Evolutionary conservation across 2,888 invertebrate species (phyloP), one percentile per base, ranked within the genome.

Genomic region (Apotomis capreana): DNA sequence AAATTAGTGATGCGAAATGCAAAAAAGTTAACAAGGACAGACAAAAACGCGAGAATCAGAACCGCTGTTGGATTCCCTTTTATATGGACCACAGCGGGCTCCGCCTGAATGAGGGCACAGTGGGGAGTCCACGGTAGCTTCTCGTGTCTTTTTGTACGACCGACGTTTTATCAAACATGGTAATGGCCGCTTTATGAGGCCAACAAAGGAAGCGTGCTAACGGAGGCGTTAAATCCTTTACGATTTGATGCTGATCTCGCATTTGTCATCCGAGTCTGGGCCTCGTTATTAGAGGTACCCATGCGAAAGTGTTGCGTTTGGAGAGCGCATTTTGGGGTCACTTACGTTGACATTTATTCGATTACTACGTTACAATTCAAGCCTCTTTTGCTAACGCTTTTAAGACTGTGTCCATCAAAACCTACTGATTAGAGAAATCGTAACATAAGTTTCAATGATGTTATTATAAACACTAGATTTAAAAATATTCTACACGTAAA

Each of bases 141-240:
- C 83, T 78, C 81, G 86, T 89, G 85, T 91, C 90, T 92, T 92
- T 91, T 92, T 93, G 88, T 92, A 84, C 86, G 83, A 78, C 87
- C 89, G 89, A 86, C 90, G 84, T 92, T 90, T 89, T 91, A 93
- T 91, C 92, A 92, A 93, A 92, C 92, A 92, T 89, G 89, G 89
- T 92, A 92, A 92, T 93, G 92, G 91, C 83, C 89, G 90, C 91
- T 89, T 92, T 92, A 91, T 92, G 86, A 83, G 83, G 79, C 86
- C 89, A 90, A 93, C 92, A 93, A 92, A 92, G 89, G 91, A 87
- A 93, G 91, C 88, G 91, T 91, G 93, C 90, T 87, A 93, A 92
- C 89, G 84, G 90, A 93, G 91, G 93, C 93, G 93, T 94, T 92
- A 94, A 94, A 94, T 94, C 93, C 93, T 91, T 92, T 89, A 91